Evolutionary conservation across 2,113 vertebrate genomes (phyloP), one percentile per base, ranked within the genome.

Genomic region (Peucedramus taeniatus): DNA sequence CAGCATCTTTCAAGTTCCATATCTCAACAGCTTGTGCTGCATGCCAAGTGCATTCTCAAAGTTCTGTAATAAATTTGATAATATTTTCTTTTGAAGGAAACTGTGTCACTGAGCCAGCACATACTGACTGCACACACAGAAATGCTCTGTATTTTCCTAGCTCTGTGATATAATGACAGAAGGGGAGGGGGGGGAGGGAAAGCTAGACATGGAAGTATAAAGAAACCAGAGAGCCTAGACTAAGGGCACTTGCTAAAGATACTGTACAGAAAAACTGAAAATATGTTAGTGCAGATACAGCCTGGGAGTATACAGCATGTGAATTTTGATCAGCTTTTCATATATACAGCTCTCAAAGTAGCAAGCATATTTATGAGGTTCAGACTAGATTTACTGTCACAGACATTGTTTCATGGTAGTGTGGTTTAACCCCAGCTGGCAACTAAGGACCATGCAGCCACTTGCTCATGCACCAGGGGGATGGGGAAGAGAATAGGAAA

Each of bases 261-360:
- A 68, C 8, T 42, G 16, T 63, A 68, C 13, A 68, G 69, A 65
- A 86, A 93, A 94, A 35, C 16, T 82, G 50, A 82, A 81, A 91
- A 77, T 70, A 59, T 26, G 18, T 39, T 81, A 40, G 44, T 68
- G 40, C 27, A 53, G 50, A 68, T 65, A 88, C 63, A 74, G n/a
- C 56, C 39, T 64, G 44, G 53, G 56, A 83, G 24, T 40, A 59
- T 13, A 47, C 15, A 50, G 30, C n/a, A 35, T 91, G 70, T 85
- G 69, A 83, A 86, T 91, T 83, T 80, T 79, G 35, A 68, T 90
- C 53, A 70, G 63, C 39, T 76, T 88, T 82, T 94, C 54, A 63
- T 66, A 59, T 17, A 11, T 37, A 27, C 59, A 87, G 45, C 27
- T 88, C 39, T 89, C 50, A 53, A 89, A 90, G n/a, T 39, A 66